Conservation (phyloP, 2,113 vertebrate genomes). For the Nycticebus coucang region DNA sequence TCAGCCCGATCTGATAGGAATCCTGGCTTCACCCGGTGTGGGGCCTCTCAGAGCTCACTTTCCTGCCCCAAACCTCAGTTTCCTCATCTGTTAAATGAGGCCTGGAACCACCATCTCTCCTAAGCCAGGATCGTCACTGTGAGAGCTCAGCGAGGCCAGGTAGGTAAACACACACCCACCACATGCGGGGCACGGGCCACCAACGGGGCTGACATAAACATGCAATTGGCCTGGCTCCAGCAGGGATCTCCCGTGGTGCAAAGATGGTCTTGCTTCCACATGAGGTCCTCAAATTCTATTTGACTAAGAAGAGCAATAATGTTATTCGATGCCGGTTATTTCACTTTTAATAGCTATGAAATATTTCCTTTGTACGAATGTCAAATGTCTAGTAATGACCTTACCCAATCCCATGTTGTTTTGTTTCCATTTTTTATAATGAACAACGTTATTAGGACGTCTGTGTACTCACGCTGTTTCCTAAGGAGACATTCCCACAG, state of each 20-base stretch:
- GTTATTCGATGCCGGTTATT: background rate
- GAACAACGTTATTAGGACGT: background rate
- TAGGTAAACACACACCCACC: too few species aligned
- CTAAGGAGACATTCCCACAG: background rate
- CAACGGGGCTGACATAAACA: rapidly evolving
- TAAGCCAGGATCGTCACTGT: background rate
- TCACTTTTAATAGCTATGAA: background rate
- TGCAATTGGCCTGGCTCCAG: rapidly evolving
- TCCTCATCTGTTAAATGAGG: background rate
- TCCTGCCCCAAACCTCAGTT: background rate
- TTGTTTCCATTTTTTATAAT: background rate
- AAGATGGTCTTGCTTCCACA: background rate
- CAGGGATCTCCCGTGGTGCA: rapidly evolving
- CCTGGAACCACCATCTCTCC: rapidly evolving
- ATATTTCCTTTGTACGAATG: background rate
- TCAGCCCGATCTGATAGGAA: background rate
- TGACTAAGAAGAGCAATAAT: background rate
- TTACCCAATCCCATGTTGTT: background rate
- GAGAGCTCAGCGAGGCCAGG: background rate
- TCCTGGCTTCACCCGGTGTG: background rate
- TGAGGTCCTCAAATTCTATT: background rate
- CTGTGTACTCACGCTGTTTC: rapidly evolving
- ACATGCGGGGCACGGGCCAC: background rate
- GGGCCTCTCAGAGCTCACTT: background rate
- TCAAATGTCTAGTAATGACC: background rate